Base-by-base conservation (phyloP, 2,888 invertebrate genomes). In the Drosophila imparisetae region DNA sequence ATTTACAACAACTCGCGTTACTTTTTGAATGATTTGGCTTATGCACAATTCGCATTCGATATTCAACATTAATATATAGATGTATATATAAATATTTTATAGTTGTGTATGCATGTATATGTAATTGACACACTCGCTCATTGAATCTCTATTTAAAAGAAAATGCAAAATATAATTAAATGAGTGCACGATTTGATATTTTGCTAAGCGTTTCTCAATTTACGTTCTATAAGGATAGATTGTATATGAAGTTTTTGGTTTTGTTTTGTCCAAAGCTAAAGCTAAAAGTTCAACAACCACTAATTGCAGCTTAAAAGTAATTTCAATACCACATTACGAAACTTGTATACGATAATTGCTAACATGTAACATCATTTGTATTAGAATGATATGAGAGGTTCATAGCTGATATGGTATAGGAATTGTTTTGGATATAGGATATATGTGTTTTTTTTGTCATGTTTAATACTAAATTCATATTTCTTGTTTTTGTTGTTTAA, bases 1-100 rank as follows among this genome's bases (percentile, higher is more conserved):
- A 89, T 89, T 89, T 89, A 83, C 69, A 85, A 89, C 90, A 90
- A 89, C 88, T 88, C 89, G 75, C 90, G 88, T 90, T 89, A 70
- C 81, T 69, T 66, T 64, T 60, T 69, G 45, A 64, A 65, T 80
- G 58, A 72, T 52, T 72, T 68, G 65, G 55, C 55, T 57, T 65
- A 55, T 75, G 62, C 64, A 62, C 59, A 55, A 55, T 67, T 64
- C 60, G 52, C 50, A 65, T 76, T 70, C 36, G 50, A 32, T 69
- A 66, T 60, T 75, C 36, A 63, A 68, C 66, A 61, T 67, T 66
- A 42, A 64, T 66, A 57, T 59, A 59, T 49, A 32, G 52, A 61
- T 67, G 52, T 72, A 32, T 69, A 55, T 65, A n/a, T 55, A 55
- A 38, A 55, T 54, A 54, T 38, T 18, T 54, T 24, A 10, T 34